These are phyloP conservation scores for Phocides pigmalion DNA, from an alignment of 1,140 invertebrate species.

Conservation along the genomic window DNA sequence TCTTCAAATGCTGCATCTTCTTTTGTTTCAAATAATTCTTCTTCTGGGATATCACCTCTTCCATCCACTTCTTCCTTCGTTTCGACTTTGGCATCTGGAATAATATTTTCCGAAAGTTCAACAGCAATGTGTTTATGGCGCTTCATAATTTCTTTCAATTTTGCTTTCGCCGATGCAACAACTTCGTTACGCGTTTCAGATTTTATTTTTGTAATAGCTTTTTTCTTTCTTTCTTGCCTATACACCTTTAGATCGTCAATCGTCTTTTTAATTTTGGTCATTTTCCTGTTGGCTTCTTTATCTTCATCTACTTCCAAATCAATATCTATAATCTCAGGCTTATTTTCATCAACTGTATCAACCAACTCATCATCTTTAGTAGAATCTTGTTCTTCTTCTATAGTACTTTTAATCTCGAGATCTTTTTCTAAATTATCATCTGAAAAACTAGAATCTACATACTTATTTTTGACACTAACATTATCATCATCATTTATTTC, in stretches of 20 bases:
- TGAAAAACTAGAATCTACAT: constrained; percentile 28
- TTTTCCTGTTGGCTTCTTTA: constrained; percentile 32
- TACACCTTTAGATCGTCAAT: constrained; percentile 59
- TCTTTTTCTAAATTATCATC: constrained; percentile 36
- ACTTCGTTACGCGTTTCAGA: constrained; percentile 76
- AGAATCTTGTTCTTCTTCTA: constrained; percentile 12
- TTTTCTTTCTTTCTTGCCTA: constrained; percentile 67
- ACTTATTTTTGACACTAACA: constrained; percentile 24
- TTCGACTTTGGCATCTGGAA: constrained; percentile 44
- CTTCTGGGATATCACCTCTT: constrained; percentile 67
- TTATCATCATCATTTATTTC: constrained; percentile 27
- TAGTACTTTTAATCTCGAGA: constrained; percentile 22
- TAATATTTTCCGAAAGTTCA: constrained; percentile 62
- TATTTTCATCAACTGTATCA: constrained; percentile 16
- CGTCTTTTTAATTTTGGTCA: constrained; percentile 53
- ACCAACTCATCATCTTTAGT: constrained; percentile 30
- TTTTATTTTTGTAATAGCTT: constrained; percentile 74
- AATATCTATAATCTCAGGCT: constrained; percentile 31
- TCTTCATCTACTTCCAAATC: constrained; percentile 35
- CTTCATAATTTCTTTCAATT: constrained; percentile 80
- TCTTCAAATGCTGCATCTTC: constrained; percentile 23
- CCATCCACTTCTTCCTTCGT: constrained; percentile 47
- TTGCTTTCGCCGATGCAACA: constrained; percentile 79
- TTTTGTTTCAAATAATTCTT: constrained; percentile 36
- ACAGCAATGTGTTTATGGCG: constrained; percentile 76